A percentile compares a stretch with the other conserved stretches of the same genome.
phyloP scores from a whole-genome alignment of 2,888 invertebrate genomes.

The Mythimna loreyi region DNA sequence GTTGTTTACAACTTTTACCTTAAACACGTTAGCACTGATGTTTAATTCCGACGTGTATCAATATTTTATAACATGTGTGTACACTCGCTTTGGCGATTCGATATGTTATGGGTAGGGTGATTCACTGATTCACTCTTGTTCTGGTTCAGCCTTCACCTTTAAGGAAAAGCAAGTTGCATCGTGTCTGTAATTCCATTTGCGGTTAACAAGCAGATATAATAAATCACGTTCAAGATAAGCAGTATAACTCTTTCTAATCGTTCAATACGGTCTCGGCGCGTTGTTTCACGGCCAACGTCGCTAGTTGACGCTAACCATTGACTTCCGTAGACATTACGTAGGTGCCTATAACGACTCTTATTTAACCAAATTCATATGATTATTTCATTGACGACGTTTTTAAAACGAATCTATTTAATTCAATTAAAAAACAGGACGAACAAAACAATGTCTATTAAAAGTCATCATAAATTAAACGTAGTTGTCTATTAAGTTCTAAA shows the following conservation, averaged over 20 bases:
- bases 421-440: slow-evolving; percentile 11
- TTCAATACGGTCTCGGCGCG: slow-evolving; percentile 27
- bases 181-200: slow-evolving; percentile 38
- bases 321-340: slow-evolving; percentile 26
- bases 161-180: slow-evolving; percentile 30
- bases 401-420: not conserved
- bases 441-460: slow-evolving; percentile 14
- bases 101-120: slow-evolving; percentile 19
- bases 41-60: slow-evolving; percentile 34
- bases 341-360: not conserved
- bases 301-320: slow-evolving; percentile 2
- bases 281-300: slow-evolving; percentile 50
- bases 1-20: slow-evolving; percentile 15
- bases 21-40: slow-evolving; percentile 36
- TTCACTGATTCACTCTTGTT: slow-evolving; percentile 15
- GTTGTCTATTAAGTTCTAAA: slow-evolving; percentile 21
- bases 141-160: slow-evolving; percentile 14
- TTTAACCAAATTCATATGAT: not conserved
- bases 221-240: slow-evolving; percentile 51
- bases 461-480: not conserved
- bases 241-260: slow-evolving; percentile 30
- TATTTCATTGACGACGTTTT: not conserved
- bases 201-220: slow-evolving; percentile 26
- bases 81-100: slow-evolving; percentile 18
- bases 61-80: slow-evolving; percentile 44